Percentiles rank a stretch among this genome's conserved stretches.
Evolutionary conservation across 2,797 vertebrate species (phyloP).

Genomic region (Otolemur crassicaudatus): DNA sequence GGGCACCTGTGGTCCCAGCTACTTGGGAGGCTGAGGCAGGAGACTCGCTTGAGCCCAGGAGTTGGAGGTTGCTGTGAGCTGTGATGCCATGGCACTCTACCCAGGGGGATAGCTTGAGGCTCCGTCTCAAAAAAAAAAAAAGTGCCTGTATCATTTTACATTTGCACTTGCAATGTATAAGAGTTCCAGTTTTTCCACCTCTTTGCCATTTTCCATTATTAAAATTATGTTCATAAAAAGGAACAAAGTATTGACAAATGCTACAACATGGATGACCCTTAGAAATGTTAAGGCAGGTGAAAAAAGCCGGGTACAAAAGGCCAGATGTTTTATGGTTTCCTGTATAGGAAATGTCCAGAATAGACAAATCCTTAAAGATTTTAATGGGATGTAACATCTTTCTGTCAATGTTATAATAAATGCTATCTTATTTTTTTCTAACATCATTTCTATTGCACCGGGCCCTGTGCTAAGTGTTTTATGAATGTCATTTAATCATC

Average conservation of each 20-base stretch:
- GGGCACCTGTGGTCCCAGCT: too few relatives aligned
- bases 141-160: neutral
- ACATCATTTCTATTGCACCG: conserved; percentile 29
- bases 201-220: neutral
- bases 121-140: too few relatives aligned
- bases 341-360: neutral
- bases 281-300: neutral
- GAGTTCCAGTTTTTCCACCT: neutral
- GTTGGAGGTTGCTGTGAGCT: too few relatives aligned
- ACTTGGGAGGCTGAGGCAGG: too few relatives aligned
- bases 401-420: conserved; percentile 36
- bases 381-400: conserved; percentile 33
- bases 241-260: neutral
- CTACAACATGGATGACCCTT: neutral
- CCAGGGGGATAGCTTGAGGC: too few relatives aligned
- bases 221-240: neutral
- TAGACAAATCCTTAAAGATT: neutral
- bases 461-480: neutral
- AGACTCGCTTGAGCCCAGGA: too few relatives aligned
- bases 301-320: neutral
- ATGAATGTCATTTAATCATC: conserved; percentile 46
- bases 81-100: too few relatives aligned
- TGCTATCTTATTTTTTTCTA: conserved; percentile 21
- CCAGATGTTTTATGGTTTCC: neutral
- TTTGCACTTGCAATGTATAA: neutral